phyloP scores from a whole-genome alignment of 2,797 vertebrate species.

The Epinephelus awoara region DNA sequence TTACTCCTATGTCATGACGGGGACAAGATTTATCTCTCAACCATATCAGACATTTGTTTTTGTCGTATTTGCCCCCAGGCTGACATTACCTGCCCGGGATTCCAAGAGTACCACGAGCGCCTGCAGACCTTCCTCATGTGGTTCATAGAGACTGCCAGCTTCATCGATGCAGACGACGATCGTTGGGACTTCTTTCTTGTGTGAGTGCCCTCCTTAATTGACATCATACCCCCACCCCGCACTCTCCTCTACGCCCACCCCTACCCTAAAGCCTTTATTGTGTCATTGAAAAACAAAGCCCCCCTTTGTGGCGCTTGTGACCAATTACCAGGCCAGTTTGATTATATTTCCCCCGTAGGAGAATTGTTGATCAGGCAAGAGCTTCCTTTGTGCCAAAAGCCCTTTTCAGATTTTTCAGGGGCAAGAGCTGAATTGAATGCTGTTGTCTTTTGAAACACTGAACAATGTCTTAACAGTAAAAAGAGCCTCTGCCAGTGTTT shows the following conservation, averaged over 20 bases:
- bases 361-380: slow-evolving; percentile 98
- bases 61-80: slow-evolving; percentile 78
- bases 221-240: slow-evolving; percentile 78
- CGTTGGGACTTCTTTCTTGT: slow-evolving; percentile 99
- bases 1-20: not conserved
- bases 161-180: slow-evolving; percentile 98
- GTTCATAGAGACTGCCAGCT: slow-evolving; percentile 99
- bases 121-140: slow-evolving; percentile 99
- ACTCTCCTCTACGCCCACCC: slow-evolving; percentile 45
- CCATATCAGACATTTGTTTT: slow-evolving; percentile 1
- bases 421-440: slow-evolving; percentile 99
- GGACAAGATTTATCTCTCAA: not conserved
- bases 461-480: slow-evolving; percentile 99
- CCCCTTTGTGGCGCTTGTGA: slow-evolving; percentile 85
- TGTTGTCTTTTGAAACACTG: slow-evolving; percentile 98
- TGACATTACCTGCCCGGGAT: slow-evolving; percentile 93
- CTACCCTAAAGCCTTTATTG: slow-evolving; percentile 77
- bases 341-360: slow-evolving; percentile 96
- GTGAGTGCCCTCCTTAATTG: slow-evolving; percentile 96
- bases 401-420: slow-evolving; percentile 90
- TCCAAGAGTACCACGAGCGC: slow-evolving; percentile 97
- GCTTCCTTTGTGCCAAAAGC: slow-evolving; percentile 89
- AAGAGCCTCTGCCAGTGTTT: slow-evolving; percentile 99
- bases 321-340: slow-evolving; percentile 99
- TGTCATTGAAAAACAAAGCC: slow-evolving; percentile 93